phyloP scores from a whole-genome alignment of 2,797 vertebrate genomes.

The Mastacembelus armatus region DNA sequence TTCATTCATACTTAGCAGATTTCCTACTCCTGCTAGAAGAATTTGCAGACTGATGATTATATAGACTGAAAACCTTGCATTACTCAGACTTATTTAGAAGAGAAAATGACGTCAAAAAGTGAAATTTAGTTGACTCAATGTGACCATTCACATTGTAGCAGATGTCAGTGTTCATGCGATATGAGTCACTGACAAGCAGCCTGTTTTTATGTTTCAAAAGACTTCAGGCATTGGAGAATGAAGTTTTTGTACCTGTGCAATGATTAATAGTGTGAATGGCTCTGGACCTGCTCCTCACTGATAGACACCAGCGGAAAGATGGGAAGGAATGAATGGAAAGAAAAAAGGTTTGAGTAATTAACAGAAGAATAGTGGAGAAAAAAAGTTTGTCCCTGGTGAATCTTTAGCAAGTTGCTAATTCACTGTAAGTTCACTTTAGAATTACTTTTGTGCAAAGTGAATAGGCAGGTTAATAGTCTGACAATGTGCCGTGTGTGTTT shows the following conservation, averaged over 20 bases:
- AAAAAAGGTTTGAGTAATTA: neutral
- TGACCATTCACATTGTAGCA: no score
- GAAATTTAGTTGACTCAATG: no score
- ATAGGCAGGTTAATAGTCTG: neutral
- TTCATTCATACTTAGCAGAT: neutral
- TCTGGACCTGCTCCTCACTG: neutral
- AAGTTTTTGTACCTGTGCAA: neutral
- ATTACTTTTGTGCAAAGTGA: neutral
- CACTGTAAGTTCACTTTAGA: neutral
- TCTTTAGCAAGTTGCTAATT: neutral
- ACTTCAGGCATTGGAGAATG: neutral
- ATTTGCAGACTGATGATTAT: neutral
- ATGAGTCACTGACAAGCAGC: neutral
- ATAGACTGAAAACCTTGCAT: neutral
- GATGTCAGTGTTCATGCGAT: no score
- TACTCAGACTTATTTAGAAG: neutral
- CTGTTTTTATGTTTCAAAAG: no score
- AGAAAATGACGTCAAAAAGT: neutral
- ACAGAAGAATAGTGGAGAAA: no score
- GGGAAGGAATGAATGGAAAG: neutral
- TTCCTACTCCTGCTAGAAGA: neutral
- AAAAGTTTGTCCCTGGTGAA: neutral
- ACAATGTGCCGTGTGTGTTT: neutral
- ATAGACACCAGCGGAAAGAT: neutral
- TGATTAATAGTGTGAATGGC: neutral